Conservation (phyloP, 2,113 vertebrate genomes). For the Budorcas taxicolor region DNA sequence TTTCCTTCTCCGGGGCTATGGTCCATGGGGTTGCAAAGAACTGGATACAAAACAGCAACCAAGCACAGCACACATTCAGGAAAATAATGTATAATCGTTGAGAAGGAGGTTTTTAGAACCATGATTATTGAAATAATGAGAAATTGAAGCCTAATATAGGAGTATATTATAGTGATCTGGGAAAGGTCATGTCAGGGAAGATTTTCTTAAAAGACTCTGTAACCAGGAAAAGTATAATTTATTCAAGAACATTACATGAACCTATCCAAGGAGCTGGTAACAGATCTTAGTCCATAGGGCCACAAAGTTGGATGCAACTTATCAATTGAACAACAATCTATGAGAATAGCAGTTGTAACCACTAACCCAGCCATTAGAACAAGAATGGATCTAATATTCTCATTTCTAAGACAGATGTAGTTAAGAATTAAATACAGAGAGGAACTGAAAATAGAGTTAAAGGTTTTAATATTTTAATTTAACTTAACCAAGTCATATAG, state of each 20-base stretch:
- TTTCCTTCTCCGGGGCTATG: background rate
- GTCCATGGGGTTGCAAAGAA: background rate
- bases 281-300: background rate
- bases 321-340: background rate
- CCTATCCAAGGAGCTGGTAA: background rate
- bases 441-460: background rate
- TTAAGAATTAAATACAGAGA: background rate
- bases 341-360: background rate
- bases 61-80: background rate
- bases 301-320: background rate
- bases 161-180: background rate
- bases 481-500: background rate
- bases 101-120: background rate
- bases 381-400: background rate
- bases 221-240: background rate
- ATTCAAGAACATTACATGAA: background rate
- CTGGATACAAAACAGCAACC: accelerated
- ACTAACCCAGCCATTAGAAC: background rate
- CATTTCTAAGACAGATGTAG: background rate
- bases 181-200: background rate
- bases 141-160: background rate
- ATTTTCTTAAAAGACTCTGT: background rate
- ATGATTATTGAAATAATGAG: background rate
- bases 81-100: background rate
- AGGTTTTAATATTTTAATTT: background rate